A percentile compares a stretch with the other conserved stretches of the same genome.
phyloP scores from a whole-genome alignment of 37 sponge, comb jelly and placozoan species.

The Crambe crambe region DNA sequence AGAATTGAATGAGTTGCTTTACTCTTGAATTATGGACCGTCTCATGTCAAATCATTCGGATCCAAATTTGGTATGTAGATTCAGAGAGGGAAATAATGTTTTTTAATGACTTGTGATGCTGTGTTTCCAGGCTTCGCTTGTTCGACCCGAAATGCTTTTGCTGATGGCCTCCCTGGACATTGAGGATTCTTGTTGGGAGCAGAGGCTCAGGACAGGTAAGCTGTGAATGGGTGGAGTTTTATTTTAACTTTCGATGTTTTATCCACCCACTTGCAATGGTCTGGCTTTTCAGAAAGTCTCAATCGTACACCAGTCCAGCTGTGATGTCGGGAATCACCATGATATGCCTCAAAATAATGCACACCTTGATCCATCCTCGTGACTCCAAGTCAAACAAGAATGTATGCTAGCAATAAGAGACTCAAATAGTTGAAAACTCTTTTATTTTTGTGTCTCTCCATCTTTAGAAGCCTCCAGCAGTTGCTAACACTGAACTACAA shows the following conservation, averaged over 20 bases:
- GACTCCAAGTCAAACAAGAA: slow-evolving; percentile 9
- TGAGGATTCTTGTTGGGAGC: slow-evolving; percentile 88
- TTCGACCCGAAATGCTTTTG: slow-evolving; percentile 78
- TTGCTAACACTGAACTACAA: slow-evolving; percentile 11
- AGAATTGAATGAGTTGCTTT: slow-evolving; percentile 62
- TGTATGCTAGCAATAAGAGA: too few species aligned
- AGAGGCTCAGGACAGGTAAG: slow-evolving; percentile 78
- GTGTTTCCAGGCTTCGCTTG: slow-evolving; percentile 54
- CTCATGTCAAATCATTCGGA: slow-evolving; percentile 39
- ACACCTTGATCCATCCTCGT: slow-evolving; percentile 39
- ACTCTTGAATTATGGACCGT: slow-evolving; percentile 36
- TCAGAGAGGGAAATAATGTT: too few species aligned
- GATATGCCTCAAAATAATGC: slow-evolving; percentile 81
- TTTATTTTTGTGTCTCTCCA: too few species aligned
- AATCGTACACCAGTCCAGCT: slow-evolving; percentile 69
- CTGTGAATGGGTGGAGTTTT: background rate
- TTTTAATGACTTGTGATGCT: too few species aligned
- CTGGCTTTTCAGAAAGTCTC: slow-evolving; percentile 64
- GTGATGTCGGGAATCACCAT: slow-evolving; percentile 82
- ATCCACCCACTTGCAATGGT: slow-evolving; percentile 73
- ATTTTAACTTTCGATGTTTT: background rate
- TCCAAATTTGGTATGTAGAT: slow-evolving; percentile 70
- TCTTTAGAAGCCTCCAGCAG: background rate
- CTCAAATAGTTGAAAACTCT: too few species aligned
- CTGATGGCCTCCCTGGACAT: slow-evolving; percentile 71